A percentile compares a stretch with the other conserved stretches of the same genome.
Evolutionary conservation across 1,140 invertebrate species (phyloP).

Genomic region (Linepithema humile): DNA sequence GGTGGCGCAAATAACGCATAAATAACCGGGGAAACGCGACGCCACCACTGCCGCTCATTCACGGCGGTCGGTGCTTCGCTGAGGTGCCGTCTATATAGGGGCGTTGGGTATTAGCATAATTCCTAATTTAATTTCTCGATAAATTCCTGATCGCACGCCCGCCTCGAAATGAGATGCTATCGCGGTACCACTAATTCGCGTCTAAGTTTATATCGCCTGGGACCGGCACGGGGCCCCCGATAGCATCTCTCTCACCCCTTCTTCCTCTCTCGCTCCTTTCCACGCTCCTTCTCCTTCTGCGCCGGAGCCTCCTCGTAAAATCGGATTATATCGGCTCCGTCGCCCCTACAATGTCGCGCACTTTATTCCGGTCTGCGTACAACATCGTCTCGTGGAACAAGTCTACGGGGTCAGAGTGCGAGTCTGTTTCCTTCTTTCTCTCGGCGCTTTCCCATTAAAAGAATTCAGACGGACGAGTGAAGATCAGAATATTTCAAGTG

Average conservation of each 20-base stretch:
- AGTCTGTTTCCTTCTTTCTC: not conserved
- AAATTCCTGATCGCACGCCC: slow-evolving; percentile 74
- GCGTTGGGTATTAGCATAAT: slow-evolving; percentile 78
- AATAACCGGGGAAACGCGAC: slow-evolving; percentile 48
- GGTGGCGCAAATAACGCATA: slow-evolving; percentile 43
- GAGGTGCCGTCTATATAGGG: slow-evolving; percentile 27
- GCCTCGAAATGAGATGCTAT: slow-evolving; percentile 76
- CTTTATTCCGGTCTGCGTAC: slow-evolving; percentile 67
- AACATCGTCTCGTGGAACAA: slow-evolving; percentile 50
- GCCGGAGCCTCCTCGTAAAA: slow-evolving; percentile 75
- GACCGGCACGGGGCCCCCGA: slow-evolving; percentile 64
- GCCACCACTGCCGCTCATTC: slow-evolving; percentile 35
- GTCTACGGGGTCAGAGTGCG: slow-evolving; percentile 61
- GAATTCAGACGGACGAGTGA: not conserved
- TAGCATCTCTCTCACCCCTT: slow-evolving; percentile 71
- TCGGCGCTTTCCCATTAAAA: not conserved
- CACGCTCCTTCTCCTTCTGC: slow-evolving; percentile 16
- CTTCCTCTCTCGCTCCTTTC: slow-evolving; percentile 15
- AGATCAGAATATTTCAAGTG: too few species aligned
- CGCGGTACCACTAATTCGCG: slow-evolving; percentile 80
- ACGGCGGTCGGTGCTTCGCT: slow-evolving; percentile 17
- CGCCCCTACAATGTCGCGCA: slow-evolving; percentile 67
- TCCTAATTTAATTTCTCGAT: slow-evolving; percentile 81
- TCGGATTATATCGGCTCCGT: slow-evolving; percentile 72
- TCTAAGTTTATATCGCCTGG: slow-evolving; percentile 81